Percentiles rank a stretch among this genome's conserved stretches.
phyloP scores from a whole-genome alignment of 2,888 invertebrate species.

The Pherbina coryleti region DNA sequence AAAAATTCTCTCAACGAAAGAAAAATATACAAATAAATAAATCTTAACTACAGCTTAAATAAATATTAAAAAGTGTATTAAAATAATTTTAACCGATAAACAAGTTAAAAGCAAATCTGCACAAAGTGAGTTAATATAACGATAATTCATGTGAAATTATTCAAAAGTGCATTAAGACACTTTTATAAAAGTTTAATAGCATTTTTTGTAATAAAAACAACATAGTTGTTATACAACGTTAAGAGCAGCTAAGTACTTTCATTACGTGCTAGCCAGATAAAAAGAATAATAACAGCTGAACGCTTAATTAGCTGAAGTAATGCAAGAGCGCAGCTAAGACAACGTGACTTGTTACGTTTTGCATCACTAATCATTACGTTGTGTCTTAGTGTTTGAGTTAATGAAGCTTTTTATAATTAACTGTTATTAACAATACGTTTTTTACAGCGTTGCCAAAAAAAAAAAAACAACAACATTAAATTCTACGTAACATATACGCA shows the following conservation, averaged over 20 bases:
- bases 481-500: not conserved
- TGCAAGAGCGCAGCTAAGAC: not conserved
- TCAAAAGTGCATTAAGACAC: not conserved
- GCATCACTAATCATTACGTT: not conserved
- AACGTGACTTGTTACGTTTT: constrained; percentile 7
- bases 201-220: not conserved
- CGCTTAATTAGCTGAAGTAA: too few relatives aligned
- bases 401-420: not conserved
- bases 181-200: not conserved
- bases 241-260: not conserved
- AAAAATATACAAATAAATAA: too few relatives aligned
- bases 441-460: not conserved
- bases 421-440: not conserved
- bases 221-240: not conserved
- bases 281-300: too few relatives aligned
- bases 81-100: too few relatives aligned
- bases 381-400: not conserved
- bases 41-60: too few relatives aligned
- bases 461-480: not conserved
- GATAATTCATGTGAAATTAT: not conserved
- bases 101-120: too few relatives aligned
- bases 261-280: not conserved
- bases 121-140: not conserved
- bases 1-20: not conserved
- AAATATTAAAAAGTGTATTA: too few relatives aligned